These are phyloP conservation scores for Clarias macrocephalus DNA, from an alignment of 2,113 vertebrate genomes.

Conservation along the genomic window DNA sequence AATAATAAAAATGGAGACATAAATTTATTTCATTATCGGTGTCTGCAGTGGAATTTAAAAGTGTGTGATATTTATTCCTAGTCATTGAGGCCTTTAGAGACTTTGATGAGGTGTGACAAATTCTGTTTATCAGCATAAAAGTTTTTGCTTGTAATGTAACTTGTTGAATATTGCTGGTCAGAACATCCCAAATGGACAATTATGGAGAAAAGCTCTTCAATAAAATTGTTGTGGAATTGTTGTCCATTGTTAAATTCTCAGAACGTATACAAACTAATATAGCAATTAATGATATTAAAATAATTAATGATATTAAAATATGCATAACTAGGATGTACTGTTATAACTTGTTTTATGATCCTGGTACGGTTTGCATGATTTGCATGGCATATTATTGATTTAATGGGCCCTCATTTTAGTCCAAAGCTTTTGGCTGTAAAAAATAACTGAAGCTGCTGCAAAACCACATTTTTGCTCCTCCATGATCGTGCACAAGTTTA, in stretches of 20 bases:
- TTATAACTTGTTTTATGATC: not conserved
- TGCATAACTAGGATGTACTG: not conserved
- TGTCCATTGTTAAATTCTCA: not conserved
- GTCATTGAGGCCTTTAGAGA: not conserved
- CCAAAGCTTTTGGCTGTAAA: not conserved
- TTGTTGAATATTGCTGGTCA: not conserved
- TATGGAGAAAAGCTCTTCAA: not conserved
- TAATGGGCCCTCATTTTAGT: not conserved
- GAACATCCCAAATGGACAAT: not conserved
- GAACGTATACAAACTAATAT: not conserved
- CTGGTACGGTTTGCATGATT: not conserved
- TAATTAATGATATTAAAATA: not conserved
- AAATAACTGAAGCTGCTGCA: not conserved
- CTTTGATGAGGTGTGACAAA: not conserved
- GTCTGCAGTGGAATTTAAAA: not conserved
- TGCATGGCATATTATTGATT: not conserved
- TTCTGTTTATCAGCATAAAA: not conserved
- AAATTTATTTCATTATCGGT: constrained; percentile 1
- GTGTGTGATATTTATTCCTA: constrained; percentile 6
- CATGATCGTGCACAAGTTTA: not conserved
- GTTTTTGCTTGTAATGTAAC: not conserved
- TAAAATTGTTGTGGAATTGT: not conserved
- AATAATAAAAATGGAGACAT: not conserved
- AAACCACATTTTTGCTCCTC: not conserved
- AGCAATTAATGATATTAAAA: not conserved